Evolutionary conservation across 2,888 invertebrate species (phyloP), one percentile per base, ranked within the genome.

Genomic region (Torymus aiolomorphi): DNA sequence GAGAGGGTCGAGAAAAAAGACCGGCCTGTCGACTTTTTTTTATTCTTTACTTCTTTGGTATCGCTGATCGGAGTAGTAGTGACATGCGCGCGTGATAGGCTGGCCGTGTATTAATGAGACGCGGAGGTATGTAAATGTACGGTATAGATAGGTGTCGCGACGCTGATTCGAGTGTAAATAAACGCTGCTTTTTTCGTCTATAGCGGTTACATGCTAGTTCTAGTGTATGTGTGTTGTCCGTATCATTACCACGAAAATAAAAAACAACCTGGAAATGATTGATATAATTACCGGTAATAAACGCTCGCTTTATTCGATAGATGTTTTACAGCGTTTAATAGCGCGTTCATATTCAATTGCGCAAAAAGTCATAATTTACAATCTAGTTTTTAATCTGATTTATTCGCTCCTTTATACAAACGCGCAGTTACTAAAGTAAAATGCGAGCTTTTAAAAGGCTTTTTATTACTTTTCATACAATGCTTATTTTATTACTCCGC

Each of bases 71-170:
- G 31, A 31, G 31, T 52, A 14, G 20, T 52, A 24, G 5, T 14
- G 54, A 31, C 20, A 52, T 20, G 24, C 8, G 52, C 20, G 66
- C 24, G 13, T 52, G 54, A 67, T 67, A 52, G 20, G 49, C 52
- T 67, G 14, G 18, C 11, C 4, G 24, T 1, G 54, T 54, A 67
- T 67, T 54, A 67, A 67, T 67, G 67, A 67, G 54, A 20, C 67
- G 54, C n/a, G 24, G 31, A 31, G 31, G 31, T 31, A 31, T 31
- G 31, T 31, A 31, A 31, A 31, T 31, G 31, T 31, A 31, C 8
- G 52, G 24, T 14, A 59, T 8, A 2, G 12, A 52, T 54, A 54
- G 42, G 42, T 62, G 13, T n/a, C 14, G 20, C 18, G 52, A 49
- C 2, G 66, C 1, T 66, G 51, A 20, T 3, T 66, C 66, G 20